A percentile compares a stretch with the other conserved stretches of the same genome.
These are phyloP conservation scores for Isotomurus palustris DNA, from an alignment of 2,888 invertebrate genomes.

Conservation along the genomic window DNA sequence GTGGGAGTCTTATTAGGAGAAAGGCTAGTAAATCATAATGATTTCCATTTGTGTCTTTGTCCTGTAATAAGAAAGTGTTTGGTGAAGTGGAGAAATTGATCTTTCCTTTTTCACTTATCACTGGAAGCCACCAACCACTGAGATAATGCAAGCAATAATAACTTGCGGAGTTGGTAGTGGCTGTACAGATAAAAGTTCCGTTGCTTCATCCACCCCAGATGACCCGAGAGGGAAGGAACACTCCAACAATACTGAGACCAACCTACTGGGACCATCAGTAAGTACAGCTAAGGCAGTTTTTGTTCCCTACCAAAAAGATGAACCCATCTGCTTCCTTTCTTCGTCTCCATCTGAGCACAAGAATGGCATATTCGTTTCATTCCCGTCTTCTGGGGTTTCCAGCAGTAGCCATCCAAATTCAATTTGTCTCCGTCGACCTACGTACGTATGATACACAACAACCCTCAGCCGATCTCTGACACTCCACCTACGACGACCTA, in stretches of 20 bases:
- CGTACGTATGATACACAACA: background rate
- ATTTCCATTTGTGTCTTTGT: conserved; percentile 6
- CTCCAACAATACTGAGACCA: too few species aligned
- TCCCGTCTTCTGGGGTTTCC: conserved; percentile 23
- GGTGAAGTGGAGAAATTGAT: conserved; percentile 15
- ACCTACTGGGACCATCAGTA: too few species aligned
- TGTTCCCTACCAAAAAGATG: background rate
- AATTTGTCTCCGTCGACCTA: conserved; percentile 20
- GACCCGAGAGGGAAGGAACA: too few species aligned
- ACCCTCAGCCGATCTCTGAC: background rate
- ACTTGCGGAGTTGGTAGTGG: too few species aligned
- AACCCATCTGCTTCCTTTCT: background rate
- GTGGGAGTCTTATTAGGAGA: background rate
- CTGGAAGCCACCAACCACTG: too few species aligned
- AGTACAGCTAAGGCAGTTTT: too few species aligned
- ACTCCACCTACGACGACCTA: background rate
- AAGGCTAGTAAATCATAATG: conserved; percentile 11
- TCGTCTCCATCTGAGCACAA: background rate
- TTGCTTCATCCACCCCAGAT: too few species aligned
- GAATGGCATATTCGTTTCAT: background rate
- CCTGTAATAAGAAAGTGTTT: conserved; percentile 10
- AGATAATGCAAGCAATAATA: too few species aligned
- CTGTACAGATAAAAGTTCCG: too few species aligned
- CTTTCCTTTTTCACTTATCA: conserved; percentile 7
- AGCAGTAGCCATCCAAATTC: conserved; percentile 21